Evolutionary conservation across 2,888 invertebrate genomes (phyloP).

Genomic region (Nezara viridula): DNA sequence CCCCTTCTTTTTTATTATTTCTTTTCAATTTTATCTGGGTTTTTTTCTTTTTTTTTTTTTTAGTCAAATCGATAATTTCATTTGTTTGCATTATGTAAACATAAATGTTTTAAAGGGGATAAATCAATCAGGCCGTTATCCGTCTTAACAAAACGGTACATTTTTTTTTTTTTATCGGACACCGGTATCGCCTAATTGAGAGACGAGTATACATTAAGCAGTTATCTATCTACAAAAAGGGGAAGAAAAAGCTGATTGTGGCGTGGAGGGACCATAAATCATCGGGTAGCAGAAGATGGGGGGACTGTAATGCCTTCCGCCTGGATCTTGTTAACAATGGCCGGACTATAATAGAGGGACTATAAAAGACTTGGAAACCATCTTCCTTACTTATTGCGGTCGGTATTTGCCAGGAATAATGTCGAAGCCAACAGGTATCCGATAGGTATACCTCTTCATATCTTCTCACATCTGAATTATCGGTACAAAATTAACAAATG

Average conservation of each 20-base stretch:
- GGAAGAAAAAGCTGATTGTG: constrained; percentile 36
- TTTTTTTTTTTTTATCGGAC: constrained; percentile 1
- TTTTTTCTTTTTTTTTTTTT: too few relatives aligned
- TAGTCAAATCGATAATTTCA: too few relatives aligned
- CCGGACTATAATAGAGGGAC: not conserved
- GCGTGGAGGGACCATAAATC: constrained; percentile 32
- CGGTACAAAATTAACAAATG: too few relatives aligned
- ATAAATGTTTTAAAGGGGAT: not conserved
- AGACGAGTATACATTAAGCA: constrained; percentile 38
- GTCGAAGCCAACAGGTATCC: not conserved
- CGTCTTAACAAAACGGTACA: not conserved
- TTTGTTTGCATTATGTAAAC: too few relatives aligned
- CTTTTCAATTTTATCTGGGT: too few relatives aligned
- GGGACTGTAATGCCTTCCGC: constrained; percentile 47
- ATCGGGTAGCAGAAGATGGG: not conserved
- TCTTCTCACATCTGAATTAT: too few relatives aligned
- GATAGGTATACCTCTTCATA: not conserved
- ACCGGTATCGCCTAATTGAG: constrained; percentile 12
- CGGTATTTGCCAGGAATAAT: constrained; percentile 29
- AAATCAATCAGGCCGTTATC: not conserved
- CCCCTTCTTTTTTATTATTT: too few relatives aligned
- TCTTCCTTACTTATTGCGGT: constrained; percentile 15
- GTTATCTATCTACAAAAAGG: constrained; percentile 40
- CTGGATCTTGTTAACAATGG: constrained; percentile 53
- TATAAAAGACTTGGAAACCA: constrained; percentile 33